A percentile compares a stretch with the other conserved stretches of the same genome.
phyloP scores from a whole-genome alignment of 2,113 vertebrate genomes.

The Jacana jacana region DNA sequence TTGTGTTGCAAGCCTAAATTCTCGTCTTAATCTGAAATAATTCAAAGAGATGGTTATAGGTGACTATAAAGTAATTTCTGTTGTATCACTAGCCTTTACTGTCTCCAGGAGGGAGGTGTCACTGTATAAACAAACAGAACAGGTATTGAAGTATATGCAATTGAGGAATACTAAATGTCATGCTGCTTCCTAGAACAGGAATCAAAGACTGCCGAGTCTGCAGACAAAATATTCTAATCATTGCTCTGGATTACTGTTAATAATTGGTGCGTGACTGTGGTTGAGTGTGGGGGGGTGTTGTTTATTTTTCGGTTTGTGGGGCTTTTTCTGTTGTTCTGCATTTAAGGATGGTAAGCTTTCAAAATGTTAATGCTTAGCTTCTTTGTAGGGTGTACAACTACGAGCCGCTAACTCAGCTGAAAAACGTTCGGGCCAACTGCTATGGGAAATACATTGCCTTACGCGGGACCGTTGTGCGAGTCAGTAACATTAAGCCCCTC shows the following conservation, averaged over 20 bases:
- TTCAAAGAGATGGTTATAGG: background rate
- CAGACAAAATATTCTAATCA: background rate
- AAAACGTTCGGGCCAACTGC: constrained; percentile 87
- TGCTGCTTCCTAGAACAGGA: background rate
- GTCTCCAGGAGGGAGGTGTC: background rate
- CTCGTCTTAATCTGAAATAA: background rate
- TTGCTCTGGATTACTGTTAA: background rate
- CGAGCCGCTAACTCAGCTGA: constrained; percentile 86
- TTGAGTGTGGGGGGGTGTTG: background rate
- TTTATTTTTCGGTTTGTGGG: too few relatives aligned
- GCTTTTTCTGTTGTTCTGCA: background rate
- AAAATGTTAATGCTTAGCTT: background rate
- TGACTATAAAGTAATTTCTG: background rate
- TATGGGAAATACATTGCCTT: constrained; percentile 90
- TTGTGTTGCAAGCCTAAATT: fast-evolving
- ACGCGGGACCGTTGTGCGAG: constrained; percentile 90
- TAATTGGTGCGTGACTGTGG: too few relatives aligned
- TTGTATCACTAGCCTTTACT: background rate
- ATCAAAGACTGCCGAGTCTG: fast-evolving
- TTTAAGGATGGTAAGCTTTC: background rate
- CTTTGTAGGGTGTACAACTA: constrained; percentile 91
- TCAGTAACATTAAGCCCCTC: constrained; percentile 91
- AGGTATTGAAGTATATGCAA: fast-evolving
- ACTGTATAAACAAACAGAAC: background rate
- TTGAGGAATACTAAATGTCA: background rate